Evolutionary conservation across 2,797 vertebrate genomes (phyloP).

Genomic region (Anas bahamensis): DNA sequence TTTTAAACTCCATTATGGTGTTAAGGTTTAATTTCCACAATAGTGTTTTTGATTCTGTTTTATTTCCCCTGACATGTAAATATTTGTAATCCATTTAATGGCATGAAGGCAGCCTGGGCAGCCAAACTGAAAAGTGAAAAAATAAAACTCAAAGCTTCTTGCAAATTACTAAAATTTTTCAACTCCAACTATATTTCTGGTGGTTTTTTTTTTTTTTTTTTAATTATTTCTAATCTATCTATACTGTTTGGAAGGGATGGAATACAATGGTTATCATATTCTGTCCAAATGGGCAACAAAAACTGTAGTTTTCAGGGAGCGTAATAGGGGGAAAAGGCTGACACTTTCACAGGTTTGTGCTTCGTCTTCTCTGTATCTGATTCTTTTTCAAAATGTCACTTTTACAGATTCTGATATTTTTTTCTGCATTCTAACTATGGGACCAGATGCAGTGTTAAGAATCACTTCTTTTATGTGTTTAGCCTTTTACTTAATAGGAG

Average conservation of each 20-base stretch:
- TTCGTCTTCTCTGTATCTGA: not conserved
- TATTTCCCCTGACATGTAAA: not conserved
- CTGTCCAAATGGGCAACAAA: not conserved
- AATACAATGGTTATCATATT: not conserved
- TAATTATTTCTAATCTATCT: not conserved
- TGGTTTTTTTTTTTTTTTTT: not conserved
- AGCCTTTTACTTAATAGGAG: not conserved
- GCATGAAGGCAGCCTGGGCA: not conserved
- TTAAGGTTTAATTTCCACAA: not conserved
- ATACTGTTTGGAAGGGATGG: not conserved
- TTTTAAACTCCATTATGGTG: not conserved
- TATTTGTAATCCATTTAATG: fast-evolving
- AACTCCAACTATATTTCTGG: not conserved
- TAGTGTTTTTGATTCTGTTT: not conserved
- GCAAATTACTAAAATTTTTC: not conserved
- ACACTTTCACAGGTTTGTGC: not conserved
- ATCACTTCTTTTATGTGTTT: not conserved
- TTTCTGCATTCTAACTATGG: not conserved
- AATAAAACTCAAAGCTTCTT: not conserved
- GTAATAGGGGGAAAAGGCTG: not conserved
- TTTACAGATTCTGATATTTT: not conserved
- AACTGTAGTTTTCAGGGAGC: not conserved
- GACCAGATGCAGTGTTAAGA: not conserved
- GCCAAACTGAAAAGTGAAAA: not conserved
- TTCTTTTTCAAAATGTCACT: not conserved